These are phyloP conservation scores for Pharmacophagus antenor DNA, from an alignment of 2,888 invertebrate genomes.

Conservation along the genomic window DNA sequence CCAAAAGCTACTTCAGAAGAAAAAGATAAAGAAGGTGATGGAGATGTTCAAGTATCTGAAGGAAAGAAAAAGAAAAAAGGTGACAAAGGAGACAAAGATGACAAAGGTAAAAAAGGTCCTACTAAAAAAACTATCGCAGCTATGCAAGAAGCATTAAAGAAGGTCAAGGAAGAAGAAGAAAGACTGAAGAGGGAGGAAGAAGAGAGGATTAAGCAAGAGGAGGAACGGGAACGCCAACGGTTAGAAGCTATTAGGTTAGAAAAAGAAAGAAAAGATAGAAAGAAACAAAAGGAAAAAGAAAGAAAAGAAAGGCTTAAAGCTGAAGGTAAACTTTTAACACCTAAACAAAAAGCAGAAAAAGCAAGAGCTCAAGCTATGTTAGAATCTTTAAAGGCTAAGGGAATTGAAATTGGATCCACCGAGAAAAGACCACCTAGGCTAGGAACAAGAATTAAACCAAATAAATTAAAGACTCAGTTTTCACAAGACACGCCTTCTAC, in stretches of 20 bases:
- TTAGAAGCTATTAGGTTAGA: constrained; percentile 89
- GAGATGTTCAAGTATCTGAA: constrained; percentile 56
- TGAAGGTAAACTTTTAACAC: constrained; percentile 96
- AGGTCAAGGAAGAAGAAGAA: constrained; percentile 94
- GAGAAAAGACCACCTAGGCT: constrained; percentile 82
- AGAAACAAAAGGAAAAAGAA: constrained; percentile 95
- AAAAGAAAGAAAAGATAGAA: constrained; percentile 92
- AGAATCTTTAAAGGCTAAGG: constrained; percentile 93
- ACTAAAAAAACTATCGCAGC: constrained; percentile 93
- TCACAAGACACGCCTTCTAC: constrained; percentile 79
- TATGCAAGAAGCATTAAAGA: constrained; percentile 95
- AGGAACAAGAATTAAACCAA: constrained; percentile 88
- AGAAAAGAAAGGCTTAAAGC: constrained; percentile 95
- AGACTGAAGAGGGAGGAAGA: constrained; percentile 86
- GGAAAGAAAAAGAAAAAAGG: constrained; percentile 72
- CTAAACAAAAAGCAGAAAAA: constrained; percentile 95
- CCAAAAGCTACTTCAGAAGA: constrained; percentile 59
- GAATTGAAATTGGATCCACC: constrained; percentile 88
- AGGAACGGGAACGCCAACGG: constrained; percentile 86
- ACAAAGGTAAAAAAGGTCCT: constrained; percentile 85
- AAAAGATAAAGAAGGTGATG: constrained; percentile 54
- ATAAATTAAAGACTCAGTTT: constrained; percentile 84
- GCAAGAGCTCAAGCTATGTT: constrained; percentile 94
- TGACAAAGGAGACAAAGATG: constrained; percentile 70
- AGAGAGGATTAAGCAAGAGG: constrained; percentile 87